These are phyloP conservation scores for Synergus japonicus DNA, from an alignment of 2,888 invertebrate species.

Conservation along the genomic window DNA sequence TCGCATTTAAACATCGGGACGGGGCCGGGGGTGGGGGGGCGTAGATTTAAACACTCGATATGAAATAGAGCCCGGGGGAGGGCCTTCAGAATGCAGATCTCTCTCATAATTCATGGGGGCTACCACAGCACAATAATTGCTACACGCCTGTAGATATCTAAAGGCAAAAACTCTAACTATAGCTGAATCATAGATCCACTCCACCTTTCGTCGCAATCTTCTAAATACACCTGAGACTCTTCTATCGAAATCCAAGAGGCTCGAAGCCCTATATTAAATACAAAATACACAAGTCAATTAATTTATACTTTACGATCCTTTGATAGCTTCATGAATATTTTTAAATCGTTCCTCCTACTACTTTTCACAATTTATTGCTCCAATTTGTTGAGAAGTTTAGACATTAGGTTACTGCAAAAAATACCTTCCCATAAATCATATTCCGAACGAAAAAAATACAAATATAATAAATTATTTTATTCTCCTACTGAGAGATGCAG, in stretches of 20 bases:
- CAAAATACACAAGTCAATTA: constrained; percentile 30
- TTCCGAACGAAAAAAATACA: neutral
- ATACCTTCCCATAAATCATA: neutral
- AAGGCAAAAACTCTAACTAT: constrained; percentile 4
- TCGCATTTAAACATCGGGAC: constrained; percentile 13
- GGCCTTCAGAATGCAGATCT: constrained; percentile 63
- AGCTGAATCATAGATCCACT: constrained; percentile 38
- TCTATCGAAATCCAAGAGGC: constrained; percentile 6
- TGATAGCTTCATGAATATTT: constrained; percentile 21
- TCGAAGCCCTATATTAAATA: constrained; percentile 8
- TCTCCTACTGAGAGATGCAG: too few species aligned
- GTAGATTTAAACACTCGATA: constrained; percentile 72
- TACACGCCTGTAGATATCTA: constrained; percentile 62
- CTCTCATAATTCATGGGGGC: constrained; percentile 63
- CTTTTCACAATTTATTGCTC: neutral
- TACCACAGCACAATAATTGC: constrained; percentile 71
- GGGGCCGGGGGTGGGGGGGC: constrained; percentile 49
- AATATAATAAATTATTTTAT: neutral
- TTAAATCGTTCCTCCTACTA: neutral
- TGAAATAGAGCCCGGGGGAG: constrained; percentile 61
- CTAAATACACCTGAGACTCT: constrained; percentile 14
- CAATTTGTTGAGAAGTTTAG: neutral
- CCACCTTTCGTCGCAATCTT: constrained; percentile 18
- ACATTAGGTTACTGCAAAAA: neutral
- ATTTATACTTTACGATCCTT: constrained; percentile 12